Conservation (phyloP, 2,888 invertebrate genomes). For the Xestia xanthographa region DNA sequence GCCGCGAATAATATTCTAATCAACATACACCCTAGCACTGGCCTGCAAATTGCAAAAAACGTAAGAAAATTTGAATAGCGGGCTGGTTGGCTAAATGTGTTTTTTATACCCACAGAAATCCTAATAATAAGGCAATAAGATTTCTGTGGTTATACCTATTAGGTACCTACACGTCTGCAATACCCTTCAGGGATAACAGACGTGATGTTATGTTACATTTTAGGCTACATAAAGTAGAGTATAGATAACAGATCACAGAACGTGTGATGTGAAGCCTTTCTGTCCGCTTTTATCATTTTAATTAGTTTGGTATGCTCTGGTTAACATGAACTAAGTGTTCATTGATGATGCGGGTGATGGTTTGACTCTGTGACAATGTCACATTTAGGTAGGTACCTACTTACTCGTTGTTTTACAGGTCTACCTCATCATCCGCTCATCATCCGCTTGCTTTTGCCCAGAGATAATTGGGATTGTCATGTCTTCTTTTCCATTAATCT, state of each 20-base stretch:
- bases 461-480: neutral
- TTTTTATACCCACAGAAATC: too few species aligned
- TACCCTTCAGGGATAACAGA: neutral
- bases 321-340: slow-evolving; percentile 19
- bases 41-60: too few species aligned
- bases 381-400: neutral
- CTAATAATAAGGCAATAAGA: too few species aligned
- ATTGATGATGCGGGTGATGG: slow-evolving; percentile 17
- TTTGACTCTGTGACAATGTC: slow-evolving; percentile 8
- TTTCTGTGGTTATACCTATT: too few species aligned
- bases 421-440: neutral
- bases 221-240: neutral
- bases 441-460: neutral
- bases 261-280: slow-evolving; percentile 23
- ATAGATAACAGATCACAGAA: slow-evolving; percentile 32
- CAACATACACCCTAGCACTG: too few species aligned
- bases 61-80: too few species aligned
- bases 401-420: neutral
- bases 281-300: slow-evolving; percentile 33
- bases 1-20: too few species aligned
- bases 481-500: neutral
- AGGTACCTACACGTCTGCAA: neutral
- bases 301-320: slow-evolving; percentile 32
- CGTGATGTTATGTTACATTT: neutral
- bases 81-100: neutral